Base-by-base conservation (phyloP, 2,797 vertebrate genomes). In the Pogoniulus pusillus region DNA sequence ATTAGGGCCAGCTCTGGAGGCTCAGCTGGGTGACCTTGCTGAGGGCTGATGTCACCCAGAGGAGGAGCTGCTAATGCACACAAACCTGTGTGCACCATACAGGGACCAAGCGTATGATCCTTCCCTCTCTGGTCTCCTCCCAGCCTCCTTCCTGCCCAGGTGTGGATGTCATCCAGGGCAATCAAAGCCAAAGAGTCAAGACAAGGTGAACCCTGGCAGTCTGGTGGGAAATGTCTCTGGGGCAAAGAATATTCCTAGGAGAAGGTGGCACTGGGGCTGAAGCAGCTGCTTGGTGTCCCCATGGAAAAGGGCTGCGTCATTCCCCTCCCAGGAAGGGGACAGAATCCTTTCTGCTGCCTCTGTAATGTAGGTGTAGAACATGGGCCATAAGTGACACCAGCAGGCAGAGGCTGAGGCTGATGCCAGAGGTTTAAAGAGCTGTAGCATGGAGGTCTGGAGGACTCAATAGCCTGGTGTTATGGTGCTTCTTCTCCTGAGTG, bases 361-460 rank as follows among this genome's bases (percentile, higher is more conserved):
- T 45, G 10, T 45, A 22, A 45, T 20, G 43, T 19, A 45, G 19
- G 22, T 45, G 19, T 17, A 54, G 73, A 37, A 29, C 16, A 32
- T 5, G 12, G 59, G 43, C 20, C 27, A 16, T n/a, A n/a, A 43
- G 0, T 18, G 37, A 3, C 1, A 59, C 0, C 70, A 24, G 16
- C 41, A 18, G 74, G 24, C 60, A 45, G 75, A 35, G 43, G n/a
- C 12, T 15, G 51, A 76, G 39, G 43, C 22, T 78, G 60, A 18
- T 8, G 18, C 22, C 23, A 7, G 55, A 75, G 17, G 4, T 23
- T 47, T 30, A 3, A n/a, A 63, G 79, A 14, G 43, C 7, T 5
- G 7, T 32, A 47, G 54, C 5, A 3, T 12, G 24, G 16, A 17
- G 54, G n/a, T 16, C 4, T 1, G 29, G 66, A 29, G 35, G 18